Conservation (phyloP, 2,888 invertebrate genomes). For the Listrodromus nycthemerus region DNA sequence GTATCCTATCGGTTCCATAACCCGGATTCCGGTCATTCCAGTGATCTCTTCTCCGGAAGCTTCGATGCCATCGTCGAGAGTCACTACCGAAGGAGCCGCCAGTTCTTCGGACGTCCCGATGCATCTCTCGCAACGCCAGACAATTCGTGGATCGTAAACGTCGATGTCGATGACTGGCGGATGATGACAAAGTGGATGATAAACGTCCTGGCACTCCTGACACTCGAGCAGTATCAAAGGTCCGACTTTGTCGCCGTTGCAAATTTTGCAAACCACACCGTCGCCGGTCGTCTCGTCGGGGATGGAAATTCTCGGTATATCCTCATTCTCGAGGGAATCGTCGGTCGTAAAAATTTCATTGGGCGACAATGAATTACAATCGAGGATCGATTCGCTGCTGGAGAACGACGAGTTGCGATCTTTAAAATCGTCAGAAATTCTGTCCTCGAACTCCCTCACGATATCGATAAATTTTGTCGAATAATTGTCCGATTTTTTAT, state of each 20-base stretch:
- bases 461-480: not conserved
- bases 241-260: conserved; percentile 77
- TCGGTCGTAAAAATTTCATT: conserved; percentile 13
- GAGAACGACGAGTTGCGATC: not conserved
- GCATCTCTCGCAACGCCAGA: conserved; percentile 76
- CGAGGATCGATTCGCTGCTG: conserved; percentile 15
- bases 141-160: conserved; percentile 76
- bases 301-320: conserved; percentile 79
- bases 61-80: conserved; percentile 7
- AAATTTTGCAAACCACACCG: conserved; percentile 71
- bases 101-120: conserved; percentile 18
- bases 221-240: conserved; percentile 78
- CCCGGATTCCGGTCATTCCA: not conserved
- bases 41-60: not conserved
- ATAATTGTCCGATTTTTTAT: not conserved
- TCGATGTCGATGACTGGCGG: conserved; percentile 76
- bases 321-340: conserved; percentile 66
- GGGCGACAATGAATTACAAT: conserved; percentile 5
- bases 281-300: conserved; percentile 78
- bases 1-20: conserved; percentile 1
- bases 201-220: conserved; percentile 78
- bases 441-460: conserved; percentile 14
- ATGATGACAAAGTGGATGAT: conserved; percentile 79
- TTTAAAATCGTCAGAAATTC: not conserved
- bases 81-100: conserved; percentile 3